Evolutionary conservation across 2,888 invertebrate genomes (phyloP).

Genomic region (Yponomeuta sedellus): DNA sequence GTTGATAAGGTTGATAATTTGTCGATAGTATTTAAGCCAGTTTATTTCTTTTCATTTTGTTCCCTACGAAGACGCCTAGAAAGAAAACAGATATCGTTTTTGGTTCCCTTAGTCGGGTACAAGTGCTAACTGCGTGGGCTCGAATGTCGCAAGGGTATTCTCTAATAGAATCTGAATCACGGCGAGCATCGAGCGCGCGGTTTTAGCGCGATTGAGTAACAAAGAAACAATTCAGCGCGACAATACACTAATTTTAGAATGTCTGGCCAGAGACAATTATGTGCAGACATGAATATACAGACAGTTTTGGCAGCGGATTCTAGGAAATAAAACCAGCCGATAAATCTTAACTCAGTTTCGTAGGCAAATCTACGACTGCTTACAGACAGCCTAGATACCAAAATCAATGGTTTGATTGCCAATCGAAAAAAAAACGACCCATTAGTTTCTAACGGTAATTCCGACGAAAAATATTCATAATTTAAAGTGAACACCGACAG

Average conservation of each 20-base stretch:
- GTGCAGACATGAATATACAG: constrained; percentile 12
- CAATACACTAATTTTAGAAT: constrained; percentile 16
- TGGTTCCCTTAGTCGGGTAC: neutral
- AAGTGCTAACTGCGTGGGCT: neutral
- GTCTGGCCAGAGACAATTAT: constrained; percentile 16
- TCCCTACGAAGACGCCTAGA: no score
- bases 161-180: neutral
- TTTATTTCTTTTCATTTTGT: no score
- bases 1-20: no score
- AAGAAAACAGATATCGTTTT: no score
- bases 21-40: no score
- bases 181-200: neutral
- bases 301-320: constrained; percentile 4
- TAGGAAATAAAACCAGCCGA: neutral
- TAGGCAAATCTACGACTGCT: neutral
- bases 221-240: constrained; percentile 15
- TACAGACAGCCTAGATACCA: neutral
- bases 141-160: neutral
- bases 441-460: neutral
- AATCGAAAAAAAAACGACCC: constrained; percentile 1
- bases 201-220: constrained; percentile 13
- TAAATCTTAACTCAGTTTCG: neutral
- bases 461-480: neutral
- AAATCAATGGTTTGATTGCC: neutral
- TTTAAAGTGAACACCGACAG: neutral